Percentiles rank a stretch among this genome's conserved stretches.
Evolutionary conservation across 2,888 invertebrate genomes (phyloP).

Genomic region (Oxytorus armatus): DNA sequence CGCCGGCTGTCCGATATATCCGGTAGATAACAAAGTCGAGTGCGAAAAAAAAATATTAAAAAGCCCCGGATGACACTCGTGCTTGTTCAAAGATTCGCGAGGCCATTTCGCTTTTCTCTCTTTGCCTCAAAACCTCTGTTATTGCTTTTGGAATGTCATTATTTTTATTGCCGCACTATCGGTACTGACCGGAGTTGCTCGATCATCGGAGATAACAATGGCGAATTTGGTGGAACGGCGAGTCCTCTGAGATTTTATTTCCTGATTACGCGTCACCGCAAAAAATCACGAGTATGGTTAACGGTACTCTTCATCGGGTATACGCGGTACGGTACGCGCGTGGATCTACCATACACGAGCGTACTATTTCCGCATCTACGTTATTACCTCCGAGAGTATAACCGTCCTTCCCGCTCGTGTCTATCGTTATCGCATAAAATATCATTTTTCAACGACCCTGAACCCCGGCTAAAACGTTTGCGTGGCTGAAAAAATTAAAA

Average conservation of each 20-base stretch:
- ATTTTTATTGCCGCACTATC: neutral
- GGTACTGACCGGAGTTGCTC: constrained; percentile 3
- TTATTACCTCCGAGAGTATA: too few species aligned
- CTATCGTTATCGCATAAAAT: too few species aligned
- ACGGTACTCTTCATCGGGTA: constrained; percentile 8
- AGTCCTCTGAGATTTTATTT: constrained; percentile 31
- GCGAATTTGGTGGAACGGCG: constrained; percentile 30
- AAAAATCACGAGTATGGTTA: neutral
- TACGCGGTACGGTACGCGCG: too few species aligned
- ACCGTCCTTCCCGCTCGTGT: too few species aligned
- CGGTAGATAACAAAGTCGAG: too few species aligned
- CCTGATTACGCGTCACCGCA: constrained; percentile 10
- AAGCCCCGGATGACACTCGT: neutral
- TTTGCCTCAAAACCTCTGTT: neutral
- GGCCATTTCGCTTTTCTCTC: neutral
- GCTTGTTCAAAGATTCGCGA: neutral
- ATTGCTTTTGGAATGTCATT: neutral
- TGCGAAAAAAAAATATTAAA: neutral
- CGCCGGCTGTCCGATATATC: too few species aligned
- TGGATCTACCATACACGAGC: too few species aligned
- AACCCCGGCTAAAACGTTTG: too few species aligned
- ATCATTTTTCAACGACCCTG: too few species aligned
- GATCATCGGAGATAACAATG: constrained; percentile 36
- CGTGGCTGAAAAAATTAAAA: too few species aligned
- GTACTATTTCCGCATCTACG: too few species aligned